phyloP scores from a whole-genome alignment of 2,797 vertebrate species.

The Cottoperca gobio region DNA sequence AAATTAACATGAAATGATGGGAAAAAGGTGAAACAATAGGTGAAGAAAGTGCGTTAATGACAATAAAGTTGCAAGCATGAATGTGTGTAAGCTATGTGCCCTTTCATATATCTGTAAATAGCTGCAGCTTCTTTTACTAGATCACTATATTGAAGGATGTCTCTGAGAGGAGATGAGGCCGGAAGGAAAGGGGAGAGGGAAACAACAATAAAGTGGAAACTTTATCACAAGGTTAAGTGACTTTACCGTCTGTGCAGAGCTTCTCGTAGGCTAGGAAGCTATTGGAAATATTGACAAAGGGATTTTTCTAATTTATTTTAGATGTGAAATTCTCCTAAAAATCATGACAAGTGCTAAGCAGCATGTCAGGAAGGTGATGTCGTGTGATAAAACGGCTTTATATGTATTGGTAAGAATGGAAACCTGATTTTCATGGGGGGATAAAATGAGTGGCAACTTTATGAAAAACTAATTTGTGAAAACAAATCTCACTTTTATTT shows the following conservation, averaged over 20 bases:
- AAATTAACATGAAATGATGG: not conserved
- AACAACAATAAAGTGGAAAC: slow-evolving; percentile 16
- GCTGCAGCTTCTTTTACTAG: not conserved
- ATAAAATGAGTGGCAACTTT: too few relatives aligned
- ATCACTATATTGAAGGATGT: not conserved
- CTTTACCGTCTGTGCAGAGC: not conserved
- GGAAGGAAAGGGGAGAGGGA: not conserved
- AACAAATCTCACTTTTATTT: not conserved
- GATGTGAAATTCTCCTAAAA: not conserved
- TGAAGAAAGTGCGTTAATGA: not conserved
- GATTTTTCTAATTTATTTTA: not conserved
- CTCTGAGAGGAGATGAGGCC: slow-evolving; percentile 26
- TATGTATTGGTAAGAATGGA: not conserved
- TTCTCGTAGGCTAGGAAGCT: not conserved
- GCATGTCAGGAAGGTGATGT: not conserved
- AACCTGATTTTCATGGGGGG: not conserved
- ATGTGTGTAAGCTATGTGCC: not conserved
- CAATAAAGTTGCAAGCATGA: not conserved
- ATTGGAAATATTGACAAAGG: not conserved
- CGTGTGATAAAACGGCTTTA: not conserved
- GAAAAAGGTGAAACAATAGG: not conserved
- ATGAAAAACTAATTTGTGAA: not conserved
- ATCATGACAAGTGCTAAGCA: not conserved
- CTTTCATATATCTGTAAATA: not conserved
- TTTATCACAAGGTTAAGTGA: slow-evolving; percentile 26